Percentiles rank a stretch among this genome's conserved stretches.
These are phyloP conservation scores for Myotis vivesi DNA, from an alignment of 2,797 vertebrate species.

Conservation along the genomic window DNA sequence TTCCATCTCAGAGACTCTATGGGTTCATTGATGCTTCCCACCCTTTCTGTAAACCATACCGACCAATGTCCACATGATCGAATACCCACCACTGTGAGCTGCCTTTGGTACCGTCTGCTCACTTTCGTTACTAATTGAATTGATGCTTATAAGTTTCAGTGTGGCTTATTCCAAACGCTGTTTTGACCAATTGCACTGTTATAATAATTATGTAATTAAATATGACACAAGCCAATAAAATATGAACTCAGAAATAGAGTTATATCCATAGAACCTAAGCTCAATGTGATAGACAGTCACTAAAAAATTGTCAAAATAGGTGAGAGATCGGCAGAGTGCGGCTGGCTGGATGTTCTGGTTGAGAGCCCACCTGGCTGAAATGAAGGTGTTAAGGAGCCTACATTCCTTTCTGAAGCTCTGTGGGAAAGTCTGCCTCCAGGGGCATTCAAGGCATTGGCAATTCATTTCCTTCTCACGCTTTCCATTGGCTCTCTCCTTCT, in stretches of 20 bases:
- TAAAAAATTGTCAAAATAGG: background rate
- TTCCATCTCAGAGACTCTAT: background rate
- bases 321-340: background rate
- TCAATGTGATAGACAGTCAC: background rate
- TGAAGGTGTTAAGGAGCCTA: background rate
- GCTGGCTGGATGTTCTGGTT: background rate
- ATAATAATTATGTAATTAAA: background rate
- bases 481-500: background rate
- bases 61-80: rapidly evolving
- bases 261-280: background rate
- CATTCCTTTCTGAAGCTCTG: background rate
- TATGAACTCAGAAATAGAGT: background rate
- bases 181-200: background rate
- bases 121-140: background rate
- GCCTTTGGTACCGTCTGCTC: background rate
- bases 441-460: background rate
- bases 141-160: background rate
- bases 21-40: background rate
- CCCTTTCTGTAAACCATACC: background rate
- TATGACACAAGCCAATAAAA: background rate
- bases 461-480: background rate
- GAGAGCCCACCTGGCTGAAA: background rate
- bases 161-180: background rate
- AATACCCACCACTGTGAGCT: background rate
- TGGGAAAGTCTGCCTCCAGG: background rate